Percentiles rank a stretch among this genome's conserved stretches.
Conservation (phyloP, 1,140 invertebrate species). For the Leptinotarsa texana region DNA sequence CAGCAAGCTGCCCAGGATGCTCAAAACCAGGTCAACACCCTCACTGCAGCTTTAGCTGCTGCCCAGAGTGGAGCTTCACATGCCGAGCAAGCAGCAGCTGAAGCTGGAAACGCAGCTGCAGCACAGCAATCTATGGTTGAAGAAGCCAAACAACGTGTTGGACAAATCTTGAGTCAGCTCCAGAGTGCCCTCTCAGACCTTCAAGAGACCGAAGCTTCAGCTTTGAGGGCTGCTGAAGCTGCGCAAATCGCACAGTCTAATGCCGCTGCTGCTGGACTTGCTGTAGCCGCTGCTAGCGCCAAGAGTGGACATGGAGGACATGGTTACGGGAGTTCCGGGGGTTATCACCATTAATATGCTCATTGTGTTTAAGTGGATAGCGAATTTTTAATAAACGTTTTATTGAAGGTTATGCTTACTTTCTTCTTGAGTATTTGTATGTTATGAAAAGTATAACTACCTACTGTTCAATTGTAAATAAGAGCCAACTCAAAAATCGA, state of each 20-base stretch:
- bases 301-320: slow-evolving; percentile 4
- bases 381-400: slow-evolving; percentile 11
- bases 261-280: slow-evolving; percentile 44
- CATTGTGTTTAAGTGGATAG: not conserved
- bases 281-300: slow-evolving; percentile 38
- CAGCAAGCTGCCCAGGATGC: slow-evolving; percentile 42
- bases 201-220: slow-evolving; percentile 40
- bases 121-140: slow-evolving; percentile 41
- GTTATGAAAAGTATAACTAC: too few relatives aligned
- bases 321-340: not conserved
- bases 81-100: slow-evolving; percentile 37
- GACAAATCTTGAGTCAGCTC: slow-evolving; percentile 32
- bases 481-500: too few relatives aligned
- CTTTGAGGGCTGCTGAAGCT: slow-evolving; percentile 38
- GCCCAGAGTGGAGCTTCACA: slow-evolving; percentile 34
- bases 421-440: too few relatives aligned
- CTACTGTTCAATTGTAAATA: too few relatives aligned
- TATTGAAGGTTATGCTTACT: not conserved
- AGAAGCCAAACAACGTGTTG: slow-evolving; percentile 40
- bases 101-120: slow-evolving; percentile 40
- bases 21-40: slow-evolving; percentile 32
- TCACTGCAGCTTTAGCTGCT: slow-evolving; percentile 32
- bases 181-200: slow-evolving; percentile 38
- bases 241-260: slow-evolving; percentile 45
- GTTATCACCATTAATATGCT: slow-evolving; percentile 16